Conservation (phyloP, 2,113 vertebrate species). For the Stegastes partitus region DNA sequence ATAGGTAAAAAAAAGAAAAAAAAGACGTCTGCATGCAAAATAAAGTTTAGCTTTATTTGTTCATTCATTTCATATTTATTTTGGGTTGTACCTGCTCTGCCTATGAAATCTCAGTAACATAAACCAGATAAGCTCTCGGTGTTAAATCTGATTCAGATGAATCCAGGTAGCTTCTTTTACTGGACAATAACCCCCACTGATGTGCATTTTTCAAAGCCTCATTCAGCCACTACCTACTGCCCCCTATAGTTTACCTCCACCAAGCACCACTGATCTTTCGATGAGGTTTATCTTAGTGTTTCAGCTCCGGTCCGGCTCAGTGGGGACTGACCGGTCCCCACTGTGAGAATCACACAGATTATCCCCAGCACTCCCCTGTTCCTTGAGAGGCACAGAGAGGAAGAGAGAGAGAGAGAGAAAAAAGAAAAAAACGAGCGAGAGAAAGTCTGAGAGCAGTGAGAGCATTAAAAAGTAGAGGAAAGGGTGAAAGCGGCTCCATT, state of each 20-base stretch:
- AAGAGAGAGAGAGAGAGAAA: conserved; percentile 23
- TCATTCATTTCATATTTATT: conserved; percentile 2
- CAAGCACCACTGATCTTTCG: conserved; percentile 46
- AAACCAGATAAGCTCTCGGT: not conserved
- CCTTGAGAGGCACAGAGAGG: conserved; percentile 18
- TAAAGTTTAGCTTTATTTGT: not conserved
- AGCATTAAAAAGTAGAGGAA: conserved; percentile 39
- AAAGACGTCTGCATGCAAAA: not conserved
- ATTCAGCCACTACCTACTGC: conserved; percentile 35
- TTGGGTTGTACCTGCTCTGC: not conserved
- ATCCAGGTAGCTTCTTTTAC: conserved; percentile 10
- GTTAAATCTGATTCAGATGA: conserved; percentile 1
- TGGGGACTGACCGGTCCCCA: conserved; percentile 46
- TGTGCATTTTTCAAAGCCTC: conserved; percentile 31
- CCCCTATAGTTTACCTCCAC: conserved; percentile 51
- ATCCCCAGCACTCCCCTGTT: conserved; percentile 52
- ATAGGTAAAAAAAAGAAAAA: conserved; percentile 7
- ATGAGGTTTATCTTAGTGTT: conserved; percentile 68
- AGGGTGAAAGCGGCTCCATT: conserved; percentile 61
- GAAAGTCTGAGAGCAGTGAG: conserved; percentile 20
- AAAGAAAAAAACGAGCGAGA: conserved; percentile 16
- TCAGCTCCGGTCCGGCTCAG: conserved; percentile 61
- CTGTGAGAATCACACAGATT: conserved; percentile 72
- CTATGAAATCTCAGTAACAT: not conserved
- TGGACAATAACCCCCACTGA: not conserved